phyloP scores from a whole-genome alignment of 92 coral and sea anemone species.

The Zoanthus sansibaricus region DNA sequence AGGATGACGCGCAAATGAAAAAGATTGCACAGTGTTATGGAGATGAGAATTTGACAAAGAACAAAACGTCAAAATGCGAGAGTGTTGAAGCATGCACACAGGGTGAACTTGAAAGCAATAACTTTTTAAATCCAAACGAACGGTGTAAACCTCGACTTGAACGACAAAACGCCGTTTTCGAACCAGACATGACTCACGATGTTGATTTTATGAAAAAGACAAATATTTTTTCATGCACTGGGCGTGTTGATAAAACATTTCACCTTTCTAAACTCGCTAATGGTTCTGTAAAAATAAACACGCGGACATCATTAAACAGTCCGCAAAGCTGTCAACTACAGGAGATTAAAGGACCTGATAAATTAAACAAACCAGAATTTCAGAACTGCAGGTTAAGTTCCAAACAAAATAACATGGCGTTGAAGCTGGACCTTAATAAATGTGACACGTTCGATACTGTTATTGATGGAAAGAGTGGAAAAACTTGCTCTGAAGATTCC shows the following conservation, averaged over 20 bases:
- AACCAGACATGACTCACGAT: slow-evolving; percentile 6
- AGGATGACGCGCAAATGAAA: slow-evolving; percentile 18
- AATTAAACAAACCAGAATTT: slow-evolving; percentile 2
- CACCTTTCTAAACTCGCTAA: slow-evolving; percentile 31
- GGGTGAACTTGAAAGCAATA: neutral
- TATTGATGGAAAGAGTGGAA: neutral
- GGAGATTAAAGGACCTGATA: slow-evolving; percentile 16
- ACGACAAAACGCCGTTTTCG: slow-evolving; percentile 15
- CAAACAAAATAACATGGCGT: slow-evolving; percentile 19
- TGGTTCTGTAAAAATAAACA: slow-evolving; percentile 37
- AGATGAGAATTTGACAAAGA: slow-evolving; percentile 14
- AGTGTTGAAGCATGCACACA: neutral
- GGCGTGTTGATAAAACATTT: slow-evolving; percentile 31
- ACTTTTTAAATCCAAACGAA: neutral
- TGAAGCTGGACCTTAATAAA: slow-evolving; percentile 28
- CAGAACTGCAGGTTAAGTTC: neutral
- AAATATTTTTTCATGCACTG: slow-evolving; percentile 40
- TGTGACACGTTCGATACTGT: slow-evolving; percentile 22
- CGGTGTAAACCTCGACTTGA: neutral
- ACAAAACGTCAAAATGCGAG: slow-evolving; percentile 11
- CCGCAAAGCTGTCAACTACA: neutral
- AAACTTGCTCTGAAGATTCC: neutral
- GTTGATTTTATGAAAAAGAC: slow-evolving; percentile 41
- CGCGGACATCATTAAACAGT: slow-evolving; percentile 1
- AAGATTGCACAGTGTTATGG: neutral